These are phyloP conservation scores for Felis catus DNA, from an alignment of 2,113 vertebrate species.

Conservation along the genomic window DNA sequence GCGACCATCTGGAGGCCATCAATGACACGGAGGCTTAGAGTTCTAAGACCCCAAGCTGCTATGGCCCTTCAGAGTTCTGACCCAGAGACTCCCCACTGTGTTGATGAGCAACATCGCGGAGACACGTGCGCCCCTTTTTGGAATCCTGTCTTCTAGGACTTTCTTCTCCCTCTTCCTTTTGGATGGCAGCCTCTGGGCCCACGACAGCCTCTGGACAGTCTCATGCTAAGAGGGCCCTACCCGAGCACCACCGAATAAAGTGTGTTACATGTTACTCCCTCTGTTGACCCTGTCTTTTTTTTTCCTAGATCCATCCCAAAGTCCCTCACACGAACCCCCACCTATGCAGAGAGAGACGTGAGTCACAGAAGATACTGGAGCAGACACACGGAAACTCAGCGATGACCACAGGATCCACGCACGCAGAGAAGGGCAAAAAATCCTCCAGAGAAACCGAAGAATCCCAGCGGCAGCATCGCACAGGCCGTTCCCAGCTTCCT, in stretches of 20 bases:
- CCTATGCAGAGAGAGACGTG: not conserved
- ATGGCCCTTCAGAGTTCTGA: not conserved
- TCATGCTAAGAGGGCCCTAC: not conserved
- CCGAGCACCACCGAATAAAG: not conserved
- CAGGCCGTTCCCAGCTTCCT: not conserved
- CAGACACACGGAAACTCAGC: not conserved
- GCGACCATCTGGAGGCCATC: not conserved
- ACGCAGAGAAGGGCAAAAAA: not conserved
- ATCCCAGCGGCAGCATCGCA: no score
- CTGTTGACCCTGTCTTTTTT: not conserved
- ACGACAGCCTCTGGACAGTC: not conserved
- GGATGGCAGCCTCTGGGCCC: no score
- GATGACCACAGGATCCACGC: not conserved
- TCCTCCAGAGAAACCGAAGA: not conserved
- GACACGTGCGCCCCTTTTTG: not conserved
- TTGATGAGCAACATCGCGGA: not conserved
- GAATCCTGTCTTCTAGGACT: rapidly evolving
- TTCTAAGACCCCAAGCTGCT: not conserved
- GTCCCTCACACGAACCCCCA: not conserved
- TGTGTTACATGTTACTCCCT: not conserved
- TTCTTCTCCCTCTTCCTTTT: not conserved
- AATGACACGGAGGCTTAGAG: not conserved
- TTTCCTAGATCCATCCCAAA: not conserved
- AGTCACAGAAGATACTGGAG: not conserved
- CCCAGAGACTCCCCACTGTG: not conserved